Base-by-base conservation (phyloP, 2,888 invertebrate genomes). In the Cheilosia urbana region DNA sequence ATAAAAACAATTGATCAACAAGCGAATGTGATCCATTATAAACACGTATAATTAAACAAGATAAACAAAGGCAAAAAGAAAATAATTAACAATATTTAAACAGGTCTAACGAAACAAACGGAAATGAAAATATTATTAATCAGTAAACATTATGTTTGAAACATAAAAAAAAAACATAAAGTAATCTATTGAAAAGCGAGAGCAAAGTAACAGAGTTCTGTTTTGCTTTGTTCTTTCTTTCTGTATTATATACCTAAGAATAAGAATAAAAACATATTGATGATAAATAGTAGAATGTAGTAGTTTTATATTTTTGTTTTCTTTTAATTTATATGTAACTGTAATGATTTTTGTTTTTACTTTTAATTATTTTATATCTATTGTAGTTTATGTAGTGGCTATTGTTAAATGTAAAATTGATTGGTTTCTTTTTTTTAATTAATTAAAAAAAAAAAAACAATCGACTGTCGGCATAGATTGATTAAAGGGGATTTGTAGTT, bases 391-490 rank as follows among this genome's bases (percentile, higher is more conserved):
- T 82, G 79, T 82, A 77, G 77, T 81, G 80, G 85, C 72, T 88
- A 87, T 87, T 79, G 83, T 80, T 37, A 80, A 83, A 58, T 77
- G 71, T 72, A 57, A 83, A 69, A 73, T 83, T 83, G 83, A 73
- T 85, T 82, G 66, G 72, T 87, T 87, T 37, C 37, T 37, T 87
- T 77, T 68, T 77, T 88, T 63, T 72, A 79, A 82, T 78, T 69
- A 77, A 76, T 77, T 65, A 87, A 88, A 87, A 87, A 71, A 87
- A 87, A 71, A 88, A 88, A 88, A 89, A 92, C 92, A 92, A 92
- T 92, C 92, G 92, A 94, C 94, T 94, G 94, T 93, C 93, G 94
- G 94, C 93, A 93, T 93, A 93, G 93, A 93, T 93, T 93, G 91
- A 92, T 92, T 93, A 90, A 90, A 90, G 91, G 93, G 93, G 92